Percentiles rank a stretch among this genome's conserved stretches.
phyloP scores from a whole-genome alignment of 1,140 invertebrate genomes.

The Paraescarpia echinospica region DNA sequence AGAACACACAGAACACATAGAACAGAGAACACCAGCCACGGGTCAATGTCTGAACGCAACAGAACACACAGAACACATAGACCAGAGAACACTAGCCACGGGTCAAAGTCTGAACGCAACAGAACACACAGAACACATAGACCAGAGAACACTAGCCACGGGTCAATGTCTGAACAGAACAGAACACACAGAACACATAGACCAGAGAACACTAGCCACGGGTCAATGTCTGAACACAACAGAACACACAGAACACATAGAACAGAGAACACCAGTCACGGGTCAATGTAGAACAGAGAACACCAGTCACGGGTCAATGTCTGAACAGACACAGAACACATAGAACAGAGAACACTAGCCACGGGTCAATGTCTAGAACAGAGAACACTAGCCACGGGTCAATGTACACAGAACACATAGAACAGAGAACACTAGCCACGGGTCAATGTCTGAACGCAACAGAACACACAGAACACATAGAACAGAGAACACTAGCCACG shows the following conservation, averaged over 20 bases:
- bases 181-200: background rate
- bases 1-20: slow-evolving; percentile 83
- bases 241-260: slow-evolving; percentile 83
- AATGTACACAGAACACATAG: slow-evolving; percentile 49
- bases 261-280: slow-evolving; percentile 96
- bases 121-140: slow-evolving; percentile 83
- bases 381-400: slow-evolving; percentile 91
- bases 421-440: background rate
- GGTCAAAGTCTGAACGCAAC: no score
- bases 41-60: slow-evolving; percentile 62
- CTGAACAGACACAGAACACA: no score
- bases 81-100: no score
- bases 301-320: background rate
- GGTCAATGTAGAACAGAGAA: slow-evolving; percentile 57
- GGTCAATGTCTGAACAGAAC: slow-evolving; percentile 63
- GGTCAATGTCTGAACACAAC: no score
- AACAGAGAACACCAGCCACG: slow-evolving; percentile 96
- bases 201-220: no score
- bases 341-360: no score
- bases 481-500: no score
- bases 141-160: slow-evolving; percentile 96
- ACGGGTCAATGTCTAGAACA: slow-evolving; percentile 99
- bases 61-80: background rate
- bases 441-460: no score
- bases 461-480: no score